Conservation (phyloP, 2,113 vertebrate genomes). For the Lepisosteus osseus region DNA sequence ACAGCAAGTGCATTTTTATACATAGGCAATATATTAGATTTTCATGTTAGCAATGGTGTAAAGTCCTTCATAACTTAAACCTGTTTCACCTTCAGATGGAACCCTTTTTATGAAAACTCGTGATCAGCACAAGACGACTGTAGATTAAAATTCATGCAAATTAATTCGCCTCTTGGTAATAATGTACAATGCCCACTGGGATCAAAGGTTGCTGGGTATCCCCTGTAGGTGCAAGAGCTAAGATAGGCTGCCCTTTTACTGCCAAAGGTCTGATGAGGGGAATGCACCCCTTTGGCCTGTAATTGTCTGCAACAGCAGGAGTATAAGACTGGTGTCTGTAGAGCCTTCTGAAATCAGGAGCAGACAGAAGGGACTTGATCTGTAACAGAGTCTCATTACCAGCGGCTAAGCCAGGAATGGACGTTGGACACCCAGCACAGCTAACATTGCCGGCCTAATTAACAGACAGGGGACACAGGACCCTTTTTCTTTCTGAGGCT, state of each 20-base stretch:
- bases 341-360: conserved; percentile 9
- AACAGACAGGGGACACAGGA: conserved; percentile 54
- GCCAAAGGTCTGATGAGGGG: conserved; percentile 22
- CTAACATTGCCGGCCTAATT: conserved; percentile 52
- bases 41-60: too few species aligned
- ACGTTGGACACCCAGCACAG: conserved; percentile 40
- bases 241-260: conserved; percentile 11
- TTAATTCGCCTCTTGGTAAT: conserved; percentile 34
- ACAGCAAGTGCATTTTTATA: too few species aligned
- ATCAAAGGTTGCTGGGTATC: conserved; percentile 44
- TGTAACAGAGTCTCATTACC: conserved; percentile 45
- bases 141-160: conserved; percentile 42
- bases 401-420: conserved; percentile 33
- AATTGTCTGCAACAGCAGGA: conserved; percentile 1
- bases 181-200: conserved; percentile 43
- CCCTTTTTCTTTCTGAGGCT: conserved; percentile 39
- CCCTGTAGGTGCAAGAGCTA: neutral
- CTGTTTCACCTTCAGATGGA: too few species aligned
- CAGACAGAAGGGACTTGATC: conserved; percentile 10
- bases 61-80: too few species aligned
- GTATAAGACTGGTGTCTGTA: conserved; percentile 10
- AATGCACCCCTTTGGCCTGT: conserved; percentile 26
- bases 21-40: too few species aligned
- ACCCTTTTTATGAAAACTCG: too few species aligned
- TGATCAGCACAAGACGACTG: conserved; percentile 30